Percentiles rank a stretch among this genome's conserved stretches.
Conservation (phyloP, 1,140 invertebrate genomes). For the Ephestia elutella region DNA sequence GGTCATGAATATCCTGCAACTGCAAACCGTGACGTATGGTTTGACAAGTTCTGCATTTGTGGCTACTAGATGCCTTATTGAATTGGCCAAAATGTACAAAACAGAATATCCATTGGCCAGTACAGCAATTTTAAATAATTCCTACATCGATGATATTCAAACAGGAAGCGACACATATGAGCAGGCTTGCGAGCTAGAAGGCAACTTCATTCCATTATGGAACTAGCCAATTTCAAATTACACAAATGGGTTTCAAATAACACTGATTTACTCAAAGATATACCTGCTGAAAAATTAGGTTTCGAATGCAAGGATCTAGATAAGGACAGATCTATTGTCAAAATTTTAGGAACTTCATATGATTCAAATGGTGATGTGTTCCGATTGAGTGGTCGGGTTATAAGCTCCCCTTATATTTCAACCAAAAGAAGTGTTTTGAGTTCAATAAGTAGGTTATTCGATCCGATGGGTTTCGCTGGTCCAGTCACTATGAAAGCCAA, state of each 20-base stretch:
- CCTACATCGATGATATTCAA: conserved; percentile 15
- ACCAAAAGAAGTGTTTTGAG: conserved; percentile 27
- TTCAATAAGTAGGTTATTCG: conserved; percentile 27
- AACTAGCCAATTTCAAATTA: conserved; percentile 12
- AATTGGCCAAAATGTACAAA: conserved; percentile 6
- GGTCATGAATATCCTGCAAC: conserved; percentile 5
- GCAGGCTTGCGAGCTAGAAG: conserved; percentile 1
- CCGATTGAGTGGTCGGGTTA: conserved; percentile 7
- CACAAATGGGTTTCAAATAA: conserved; percentile 20
- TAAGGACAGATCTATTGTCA: conserved; percentile 6
- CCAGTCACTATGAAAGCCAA: conserved; percentile 25
- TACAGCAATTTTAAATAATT: conserved; percentile 8
- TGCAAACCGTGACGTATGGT: conserved; percentile 29
- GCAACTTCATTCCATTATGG: conserved; percentile 6
- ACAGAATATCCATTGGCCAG: conserved; percentile 11
- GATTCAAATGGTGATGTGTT: conserved; percentile 10
- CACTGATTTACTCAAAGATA: conserved; percentile 8
- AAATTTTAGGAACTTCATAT: conserved; percentile 16
- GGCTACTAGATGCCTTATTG: conserved; percentile 24
- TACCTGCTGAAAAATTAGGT: conserved; percentile 3
- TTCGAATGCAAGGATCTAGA: conserved; percentile 7
- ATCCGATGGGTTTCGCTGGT: conserved; percentile 28
- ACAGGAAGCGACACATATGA: conserved; percentile 7
- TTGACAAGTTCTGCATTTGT: conserved; percentile 21
- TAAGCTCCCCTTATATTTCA: neutral